Evolutionary conservation across 2,888 invertebrate genomes (phyloP), one percentile per base, ranked within the genome.

Genomic region (Gortyna flavago): DNA sequence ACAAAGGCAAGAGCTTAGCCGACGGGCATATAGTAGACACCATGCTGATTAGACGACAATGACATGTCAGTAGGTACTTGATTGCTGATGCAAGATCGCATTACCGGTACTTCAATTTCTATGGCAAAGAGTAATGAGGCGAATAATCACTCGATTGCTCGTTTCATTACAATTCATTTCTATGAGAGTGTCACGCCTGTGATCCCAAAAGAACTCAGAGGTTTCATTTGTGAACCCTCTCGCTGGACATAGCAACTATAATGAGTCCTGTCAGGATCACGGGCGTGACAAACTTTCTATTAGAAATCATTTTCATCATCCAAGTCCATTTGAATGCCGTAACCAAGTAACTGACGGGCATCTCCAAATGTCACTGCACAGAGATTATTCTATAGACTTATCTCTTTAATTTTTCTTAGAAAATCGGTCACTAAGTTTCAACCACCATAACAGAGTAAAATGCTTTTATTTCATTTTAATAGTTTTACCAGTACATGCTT

Each of bases 81-180:
- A 25, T 41, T 64, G 48, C 68, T 44, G 68, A 44, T 35, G 35
- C n/a, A 25, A 38, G 25, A 21, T 79, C 16, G 3, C 1, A 48
- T 41, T 61, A 80, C 41, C 13, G 32, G 4, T 9, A 6, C 29
- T 44, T 54, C 41, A 16, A 21, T 35, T 35, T 18, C 25, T 8
- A 29, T 44, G 29, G 0, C 48, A 44, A 29, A 38, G n/a, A 8
- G 25, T 21, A 80, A 61, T 68, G 71, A 71, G 13, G 57, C 67
- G 67, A 71, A 35, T 59, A 83, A 81, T 67, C 11, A 13, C 25
- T 59, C 57, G 29, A 70, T 70, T 66, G 65, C 13, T 59, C 21
- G 16, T 35, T 61, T 29, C 41, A 29, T 48, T 61, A 51, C 32
- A 38, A 29, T 61, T 16, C 21, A 66, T 21, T 62, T 72, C 0